Percentiles rank a stretch among this genome's conserved stretches.
Conservation (phyloP, 2,888 invertebrate species). For the Rhopalosiphum nymphaeae region DNA sequence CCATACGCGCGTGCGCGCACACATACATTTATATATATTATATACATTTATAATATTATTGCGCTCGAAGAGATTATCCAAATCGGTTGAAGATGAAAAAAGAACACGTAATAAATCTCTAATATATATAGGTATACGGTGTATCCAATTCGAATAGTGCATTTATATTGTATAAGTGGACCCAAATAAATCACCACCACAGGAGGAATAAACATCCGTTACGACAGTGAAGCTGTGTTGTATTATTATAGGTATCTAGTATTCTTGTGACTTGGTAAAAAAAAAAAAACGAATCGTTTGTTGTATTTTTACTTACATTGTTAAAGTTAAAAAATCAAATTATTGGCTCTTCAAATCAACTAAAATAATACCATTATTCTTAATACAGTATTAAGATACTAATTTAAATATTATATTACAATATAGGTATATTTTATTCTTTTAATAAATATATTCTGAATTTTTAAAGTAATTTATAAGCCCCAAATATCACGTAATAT, state of each 20-base stretch:
- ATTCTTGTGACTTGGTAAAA: not conserved
- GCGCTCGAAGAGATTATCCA: slow-evolving; percentile 40
- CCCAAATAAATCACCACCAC: slow-evolving; percentile 48
- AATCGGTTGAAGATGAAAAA: slow-evolving; percentile 21
- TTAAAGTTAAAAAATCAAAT: not conserved
- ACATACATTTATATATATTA: not conserved
- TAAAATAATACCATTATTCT: not conserved
- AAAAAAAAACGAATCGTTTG: not conserved
- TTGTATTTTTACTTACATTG: not conserved
- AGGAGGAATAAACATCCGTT: slow-evolving; percentile 39
- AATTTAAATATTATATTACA: not conserved
- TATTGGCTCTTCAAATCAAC: not conserved
- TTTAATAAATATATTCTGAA: not conserved
- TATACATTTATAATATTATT: slow-evolving; percentile 34
- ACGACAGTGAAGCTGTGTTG: slow-evolving; percentile 18
- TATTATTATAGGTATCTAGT: not conserved
- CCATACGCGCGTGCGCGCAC: not conserved
- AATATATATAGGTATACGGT: not conserved
- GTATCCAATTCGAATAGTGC: slow-evolving; percentile 30
- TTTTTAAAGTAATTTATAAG: not conserved
- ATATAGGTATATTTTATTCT: not conserved
- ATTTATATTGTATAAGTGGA: slow-evolving; percentile 20
- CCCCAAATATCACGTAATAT: not conserved
- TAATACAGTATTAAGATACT: not conserved
- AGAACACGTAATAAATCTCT: slow-evolving; percentile 42